phyloP scores from a whole-genome alignment of 1,140 invertebrate genomes.

The Sitophilus oryzae region DNA sequence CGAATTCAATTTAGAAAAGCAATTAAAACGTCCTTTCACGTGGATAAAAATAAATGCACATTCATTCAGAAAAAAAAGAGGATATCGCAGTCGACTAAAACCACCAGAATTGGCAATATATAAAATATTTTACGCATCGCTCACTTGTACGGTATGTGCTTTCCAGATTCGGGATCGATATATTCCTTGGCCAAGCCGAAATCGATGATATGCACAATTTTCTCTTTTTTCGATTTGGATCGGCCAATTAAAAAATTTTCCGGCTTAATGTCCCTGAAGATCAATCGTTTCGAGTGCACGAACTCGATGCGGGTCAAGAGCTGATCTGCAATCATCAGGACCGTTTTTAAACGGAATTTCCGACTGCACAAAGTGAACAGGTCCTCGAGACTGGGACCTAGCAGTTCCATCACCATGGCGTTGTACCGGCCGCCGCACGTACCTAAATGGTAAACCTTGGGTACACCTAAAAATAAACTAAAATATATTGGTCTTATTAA shows the following conservation, averaged over 20 bases:
- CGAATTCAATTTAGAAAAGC: no score
- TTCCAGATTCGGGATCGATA: constrained; percentile 65
- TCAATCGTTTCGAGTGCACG: constrained; percentile 80
- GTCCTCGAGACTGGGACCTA: constrained; percentile 75
- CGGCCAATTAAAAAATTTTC: constrained; percentile 76
- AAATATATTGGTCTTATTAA: no score
- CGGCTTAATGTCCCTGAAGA: constrained; percentile 74
- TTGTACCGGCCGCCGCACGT: constrained; percentile 79
- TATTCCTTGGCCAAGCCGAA: constrained; percentile 79
- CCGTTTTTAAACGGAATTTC: constrained; percentile 74
- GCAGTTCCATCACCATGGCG: constrained; percentile 69
- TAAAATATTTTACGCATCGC: background rate
- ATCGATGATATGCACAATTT: constrained; percentile 72
- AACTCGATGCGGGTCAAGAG: constrained; percentile 97
- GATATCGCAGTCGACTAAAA: no score
- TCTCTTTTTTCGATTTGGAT: constrained; percentile 66
- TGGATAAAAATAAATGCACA: no score
- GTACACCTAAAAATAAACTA: constrained; percentile 60
- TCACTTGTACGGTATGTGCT: constrained; percentile 65
- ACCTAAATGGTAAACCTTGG: constrained; percentile 81
- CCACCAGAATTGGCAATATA: no score
- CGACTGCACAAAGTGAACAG: constrained; percentile 72
- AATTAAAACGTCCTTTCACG: no score
- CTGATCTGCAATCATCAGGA: constrained; percentile 74
- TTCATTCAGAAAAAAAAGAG: no score